Base-by-base conservation (phyloP, 2,113 vertebrate species). In the Scomber colias region DNA sequence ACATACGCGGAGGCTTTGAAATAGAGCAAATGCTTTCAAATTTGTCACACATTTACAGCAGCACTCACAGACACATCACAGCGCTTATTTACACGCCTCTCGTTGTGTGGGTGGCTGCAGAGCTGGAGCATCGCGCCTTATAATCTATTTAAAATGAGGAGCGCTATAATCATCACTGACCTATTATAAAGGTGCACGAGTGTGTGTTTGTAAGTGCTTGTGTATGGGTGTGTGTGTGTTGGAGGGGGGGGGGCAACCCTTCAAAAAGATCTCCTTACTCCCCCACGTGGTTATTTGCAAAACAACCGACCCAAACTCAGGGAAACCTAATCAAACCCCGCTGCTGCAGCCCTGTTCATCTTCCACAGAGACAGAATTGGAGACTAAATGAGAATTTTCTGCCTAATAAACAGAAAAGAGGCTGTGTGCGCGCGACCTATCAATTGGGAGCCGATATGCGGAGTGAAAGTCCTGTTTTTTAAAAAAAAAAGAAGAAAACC, bases 271-370 rank as follows among this genome's bases (percentile, higher is more conserved):
- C 93, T 68, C 91, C 83, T 87, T 89, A 95, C 94, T 95, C 94
- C 95, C 96, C 96, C 96, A 94, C 93, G 97, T 95, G 97, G 95
- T 94, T 95, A 94, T 84, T 84, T 87, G 91, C 93, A 73, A 94
- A 93, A 96, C 92, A 92, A 93, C 91, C 89, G 93, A 95, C 94
- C 93, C 93, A 92, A 94, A 90, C 51, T 79, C 16, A 46, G 62
- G 82, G 90, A 93, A 92, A 85, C 76, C 77, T 85, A 87, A 91
- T 92, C 75, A 92, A 87, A 89, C 85, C 89, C 85, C 83, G 81
- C 82, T 89, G 91, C 86, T 87, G 91, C 82, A 85, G 86, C 82
- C 68, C 45, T 19, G 71, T 40, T 73, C 89, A 81, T 81, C 90
- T 83, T 79, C 69, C 76, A 46, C 21, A 54, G 71, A 69, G 72